Percentiles rank a stretch among this genome's conserved stretches.
Evolutionary conservation across 2,888 invertebrate species (phyloP).

Genomic region (Orthosia gracilis): DNA sequence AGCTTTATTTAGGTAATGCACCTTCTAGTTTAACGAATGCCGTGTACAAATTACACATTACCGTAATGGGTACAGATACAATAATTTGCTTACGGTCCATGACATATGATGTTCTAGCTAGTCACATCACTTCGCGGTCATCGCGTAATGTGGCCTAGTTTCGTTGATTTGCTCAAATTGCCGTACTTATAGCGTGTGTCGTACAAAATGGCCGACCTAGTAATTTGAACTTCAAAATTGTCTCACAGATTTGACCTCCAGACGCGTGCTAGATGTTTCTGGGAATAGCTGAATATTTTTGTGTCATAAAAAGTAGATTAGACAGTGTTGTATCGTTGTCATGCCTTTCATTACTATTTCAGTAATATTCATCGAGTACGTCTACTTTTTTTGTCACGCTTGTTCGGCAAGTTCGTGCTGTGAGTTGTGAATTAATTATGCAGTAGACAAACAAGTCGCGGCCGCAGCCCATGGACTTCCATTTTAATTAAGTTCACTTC

Average conservation of each 20-base stretch:
- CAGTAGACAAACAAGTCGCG: constrained; percentile 77
- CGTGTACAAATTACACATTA: constrained; percentile 69
- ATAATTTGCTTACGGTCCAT: constrained; percentile 73
- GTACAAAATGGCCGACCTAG: constrained; percentile 81
- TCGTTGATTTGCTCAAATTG: constrained; percentile 88
- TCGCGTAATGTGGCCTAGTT: constrained; percentile 81
- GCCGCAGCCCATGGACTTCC: constrained; percentile 70
- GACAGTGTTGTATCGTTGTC: constrained; percentile 30
- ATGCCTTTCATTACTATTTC: constrained; percentile 32
- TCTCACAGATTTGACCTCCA: constrained; percentile 63
- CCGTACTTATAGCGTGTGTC: constrained; percentile 73
- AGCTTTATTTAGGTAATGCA: constrained; percentile 52
- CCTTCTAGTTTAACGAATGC: constrained; percentile 43
- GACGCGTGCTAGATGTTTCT: constrained; percentile 44
- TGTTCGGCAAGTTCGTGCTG: constrained; percentile 53
- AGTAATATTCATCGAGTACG: constrained; percentile 24
- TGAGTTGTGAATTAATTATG: constrained; percentile 77
- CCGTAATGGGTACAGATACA: constrained; percentile 67
- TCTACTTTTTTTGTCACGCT: constrained; percentile 58
- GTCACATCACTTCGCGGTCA: constrained; percentile 63
- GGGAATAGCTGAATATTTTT: constrained; percentile 42
- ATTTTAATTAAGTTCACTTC: constrained; percentile 78
- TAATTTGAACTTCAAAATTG: constrained; percentile 71
- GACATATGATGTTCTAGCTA: constrained; percentile 67
- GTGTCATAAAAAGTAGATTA: constrained; percentile 36